phyloP scores from a whole-genome alignment of 2,797 vertebrate species.

The Scolopax rusticola region DNA sequence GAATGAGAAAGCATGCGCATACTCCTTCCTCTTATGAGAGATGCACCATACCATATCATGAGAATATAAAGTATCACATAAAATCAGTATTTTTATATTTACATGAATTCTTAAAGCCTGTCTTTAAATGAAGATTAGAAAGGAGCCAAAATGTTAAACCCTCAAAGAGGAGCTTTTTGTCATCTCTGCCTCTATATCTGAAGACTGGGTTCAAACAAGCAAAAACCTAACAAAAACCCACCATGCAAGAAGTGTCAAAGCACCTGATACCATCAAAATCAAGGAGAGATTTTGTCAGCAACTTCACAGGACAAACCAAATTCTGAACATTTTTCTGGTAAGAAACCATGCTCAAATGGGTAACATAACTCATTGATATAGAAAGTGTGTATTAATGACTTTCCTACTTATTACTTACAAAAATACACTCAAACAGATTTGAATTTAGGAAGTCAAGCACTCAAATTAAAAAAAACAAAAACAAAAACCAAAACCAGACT shows the following conservation, averaged over 20 bases:
- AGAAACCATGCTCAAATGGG: not conserved
- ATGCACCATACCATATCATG: accelerated
- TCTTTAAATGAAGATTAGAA: not conserved
- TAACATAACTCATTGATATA: not conserved
- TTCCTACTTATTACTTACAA: not conserved
- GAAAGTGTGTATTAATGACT: not conserved
- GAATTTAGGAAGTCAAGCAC: not conserved
- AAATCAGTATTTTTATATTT: not conserved
- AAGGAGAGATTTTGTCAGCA: not conserved
- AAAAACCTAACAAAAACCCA: not conserved
- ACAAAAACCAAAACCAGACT: not conserved
- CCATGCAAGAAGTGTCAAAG: not conserved
- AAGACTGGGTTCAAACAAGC: not conserved
- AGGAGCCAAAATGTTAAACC: not conserved
- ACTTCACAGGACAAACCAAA: not conserved
- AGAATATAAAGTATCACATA: not conserved
- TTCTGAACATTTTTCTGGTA: not conserved
- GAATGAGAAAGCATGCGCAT: not conserved
- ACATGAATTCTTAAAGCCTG: not conserved
- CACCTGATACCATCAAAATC: not conserved
- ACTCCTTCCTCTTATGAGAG: not conserved
- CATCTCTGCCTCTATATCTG: not conserved
- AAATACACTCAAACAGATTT: not conserved
- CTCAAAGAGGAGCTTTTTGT: not conserved
- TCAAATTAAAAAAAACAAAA: not conserved